Evolutionary conservation across 2,888 invertebrate genomes (phyloP), one percentile per base, ranked within the genome.

Genomic region (Andrena hattorfiana): DNA sequence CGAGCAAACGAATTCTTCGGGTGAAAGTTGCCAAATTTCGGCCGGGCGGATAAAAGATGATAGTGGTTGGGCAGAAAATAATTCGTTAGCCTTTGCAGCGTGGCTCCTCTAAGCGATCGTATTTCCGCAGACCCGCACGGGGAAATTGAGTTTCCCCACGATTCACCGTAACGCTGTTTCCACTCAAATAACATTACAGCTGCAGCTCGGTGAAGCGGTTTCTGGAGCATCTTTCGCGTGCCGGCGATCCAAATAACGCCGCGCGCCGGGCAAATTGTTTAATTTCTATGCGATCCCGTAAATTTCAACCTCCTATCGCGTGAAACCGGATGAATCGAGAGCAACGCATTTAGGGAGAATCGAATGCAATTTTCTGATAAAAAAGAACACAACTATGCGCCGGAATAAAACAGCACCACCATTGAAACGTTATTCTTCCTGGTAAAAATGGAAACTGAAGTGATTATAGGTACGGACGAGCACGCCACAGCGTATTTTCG

Each of bases 141-240:
- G 54, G 42, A 76, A 80, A 71, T 77, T 62, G 71, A 72, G 67
- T 78, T 78, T 68, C 20, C 67, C 32, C 51, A 56, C 63, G 49
- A 80, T 71, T 77, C 56, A 13, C 26, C 42, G 63, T 67, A 77
- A 81, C 68, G 67, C 48, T 81, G 54, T 59, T 70, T 64, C 66
- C 68, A 49, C 48, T 54, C 49, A 32, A 70, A 66, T 35, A 28
- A 28, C 35, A 64, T 75, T 64, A 74, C 68, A 26, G 54, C 30
- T 68, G 51, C 62, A 26, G 23, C 63, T 51, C 23, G 54, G 51
- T 26, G 10, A 3, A 51, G 23, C 35, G 32, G 20, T 69, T 68
- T 63, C 62, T 48, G 35, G 10, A 30, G n/a, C 54, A 28, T 56
- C 60, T 56, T 23, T 56, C 71, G n/a, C 42, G 23, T 26, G 32